Evolutionary conservation across 2,797 vertebrate species (phyloP), one percentile per base, ranked within the genome.

Genomic region (Trachurus trachurus): DNA sequence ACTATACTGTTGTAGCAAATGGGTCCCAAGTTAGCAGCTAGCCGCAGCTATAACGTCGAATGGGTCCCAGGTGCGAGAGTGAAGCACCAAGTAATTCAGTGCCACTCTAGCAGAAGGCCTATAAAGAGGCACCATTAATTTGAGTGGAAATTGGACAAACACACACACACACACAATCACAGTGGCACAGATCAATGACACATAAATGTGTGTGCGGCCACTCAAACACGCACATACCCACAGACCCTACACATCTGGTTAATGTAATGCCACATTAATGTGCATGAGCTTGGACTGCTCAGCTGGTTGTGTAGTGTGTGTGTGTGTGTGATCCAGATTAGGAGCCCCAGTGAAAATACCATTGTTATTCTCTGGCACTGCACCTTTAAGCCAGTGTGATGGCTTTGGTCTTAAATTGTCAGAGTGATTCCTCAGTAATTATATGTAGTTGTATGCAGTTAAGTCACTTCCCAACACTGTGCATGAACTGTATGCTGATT

Each of bases 61-160:
- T 94, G 90, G 86, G 89, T 94, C 94, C 93, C 94, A 91, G 91
- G 92, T 93, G 94, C 86, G 56, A 85, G 76, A 77, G 72, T 90
- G 90, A 93, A 92, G 92, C 88, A 93, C 93, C 92, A 78, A 93
- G 93, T 95, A 93, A 95, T 94, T 95, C 93, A 94, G 93, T 92
- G 89, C 84, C 84, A 90, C 92, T 93, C 91, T 78, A 93, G 90
- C 92, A 94, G 92, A 94, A 94, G 94, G 93, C 93, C 93, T 90
- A 93, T 94, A 94, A 94, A 94, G 91, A 93, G 92, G 85, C 88
- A 57, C 91, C 93, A 92, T 94, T 94, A 92, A 93, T 94, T 94
- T 93, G 88, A 84, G 88, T 92, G 89, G 86, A 89, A 93, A 93
- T 94, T 94, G 93, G 84, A 89, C 88, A 91, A 91, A 91, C 90